These are phyloP conservation scores for Drosophila elegans DNA, from an alignment of 1,140 invertebrate species.

Conservation along the genomic window DNA sequence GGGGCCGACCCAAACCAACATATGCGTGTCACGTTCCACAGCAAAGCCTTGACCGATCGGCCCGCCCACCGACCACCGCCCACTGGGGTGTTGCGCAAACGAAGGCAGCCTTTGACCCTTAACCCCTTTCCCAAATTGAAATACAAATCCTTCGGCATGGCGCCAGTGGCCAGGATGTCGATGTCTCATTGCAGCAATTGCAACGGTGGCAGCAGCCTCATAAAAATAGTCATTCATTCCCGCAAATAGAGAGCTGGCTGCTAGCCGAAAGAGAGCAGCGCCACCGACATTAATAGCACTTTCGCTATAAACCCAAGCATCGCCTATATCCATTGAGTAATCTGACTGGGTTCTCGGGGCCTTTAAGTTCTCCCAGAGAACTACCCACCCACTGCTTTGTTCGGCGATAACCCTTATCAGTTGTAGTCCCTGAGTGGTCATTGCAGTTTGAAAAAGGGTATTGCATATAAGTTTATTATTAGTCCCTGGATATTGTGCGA, in stretches of 20 bases:
- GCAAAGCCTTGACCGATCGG: constrained; percentile 76
- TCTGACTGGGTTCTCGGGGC: constrained; percentile 18
- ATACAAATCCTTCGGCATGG: constrained; percentile 28
- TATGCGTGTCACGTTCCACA: constrained; percentile 59
- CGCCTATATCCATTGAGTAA: constrained; percentile 63
- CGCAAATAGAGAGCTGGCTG: constrained; percentile 10
- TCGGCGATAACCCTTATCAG: constrained; percentile 59
- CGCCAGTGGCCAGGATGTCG: constrained; percentile 30
- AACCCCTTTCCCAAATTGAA: background rate
- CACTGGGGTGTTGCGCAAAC: constrained; percentile 64
- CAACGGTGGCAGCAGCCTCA: constrained; percentile 6
- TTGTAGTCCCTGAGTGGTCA: constrained; percentile 25
- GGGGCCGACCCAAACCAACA: constrained; percentile 24
- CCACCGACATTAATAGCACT: constrained; percentile 65
- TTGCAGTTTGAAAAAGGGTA: background rate
- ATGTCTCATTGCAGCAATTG: constrained; percentile 17
- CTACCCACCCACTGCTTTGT: constrained; percentile 1
- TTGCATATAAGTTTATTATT: background rate
- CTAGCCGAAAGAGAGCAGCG: background rate
- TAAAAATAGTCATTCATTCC: constrained; percentile 62
- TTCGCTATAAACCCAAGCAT: constrained; percentile 50
- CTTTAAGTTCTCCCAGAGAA: constrained; percentile 21
- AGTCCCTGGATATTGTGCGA: too few species aligned
- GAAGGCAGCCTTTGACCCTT: constrained; percentile 31
- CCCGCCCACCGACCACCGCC: constrained; percentile 22